phyloP scores from a whole-genome alignment of 2,113 vertebrate genomes.

The Callochromis pleurospilus region DNA sequence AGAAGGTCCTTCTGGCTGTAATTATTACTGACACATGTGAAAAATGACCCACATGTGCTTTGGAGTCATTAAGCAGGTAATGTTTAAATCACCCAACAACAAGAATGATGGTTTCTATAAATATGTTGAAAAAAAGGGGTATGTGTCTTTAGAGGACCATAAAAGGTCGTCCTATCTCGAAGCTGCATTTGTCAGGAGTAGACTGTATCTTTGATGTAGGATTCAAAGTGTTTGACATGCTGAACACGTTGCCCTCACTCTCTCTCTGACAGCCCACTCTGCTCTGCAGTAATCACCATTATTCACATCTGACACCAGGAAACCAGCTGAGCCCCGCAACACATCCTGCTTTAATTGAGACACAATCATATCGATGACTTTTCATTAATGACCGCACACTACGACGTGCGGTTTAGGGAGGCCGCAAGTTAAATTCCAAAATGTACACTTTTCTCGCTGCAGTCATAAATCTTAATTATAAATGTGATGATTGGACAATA shows the following conservation, averaged over 20 bases:
- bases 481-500: not conserved
- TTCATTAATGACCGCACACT: not conserved
- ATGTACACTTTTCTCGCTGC: not conserved
- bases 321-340: constrained; percentile 30
- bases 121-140: not conserved
- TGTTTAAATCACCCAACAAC: not conserved
- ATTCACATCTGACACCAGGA: constrained; percentile 54
- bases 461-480: not conserved
- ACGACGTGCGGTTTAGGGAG: not conserved
- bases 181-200: not conserved
- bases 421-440: not conserved
- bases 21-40: not conserved
- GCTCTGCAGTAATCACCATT: constrained; percentile 38
- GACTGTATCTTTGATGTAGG: not conserved
- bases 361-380: constrained; percentile 35
- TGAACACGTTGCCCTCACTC: not conserved
- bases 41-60: not conserved
- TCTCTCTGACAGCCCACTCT: not conserved
- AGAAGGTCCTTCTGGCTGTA: not conserved
- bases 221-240: constrained; percentile 29
- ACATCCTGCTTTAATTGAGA: constrained; percentile 48
- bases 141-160: not conserved
- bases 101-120: not conserved
- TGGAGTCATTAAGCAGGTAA: not conserved
- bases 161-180: not conserved